These are phyloP conservation scores for Mixornis gularis DNA, from an alignment of 2,113 vertebrate genomes.

Conservation along the genomic window DNA sequence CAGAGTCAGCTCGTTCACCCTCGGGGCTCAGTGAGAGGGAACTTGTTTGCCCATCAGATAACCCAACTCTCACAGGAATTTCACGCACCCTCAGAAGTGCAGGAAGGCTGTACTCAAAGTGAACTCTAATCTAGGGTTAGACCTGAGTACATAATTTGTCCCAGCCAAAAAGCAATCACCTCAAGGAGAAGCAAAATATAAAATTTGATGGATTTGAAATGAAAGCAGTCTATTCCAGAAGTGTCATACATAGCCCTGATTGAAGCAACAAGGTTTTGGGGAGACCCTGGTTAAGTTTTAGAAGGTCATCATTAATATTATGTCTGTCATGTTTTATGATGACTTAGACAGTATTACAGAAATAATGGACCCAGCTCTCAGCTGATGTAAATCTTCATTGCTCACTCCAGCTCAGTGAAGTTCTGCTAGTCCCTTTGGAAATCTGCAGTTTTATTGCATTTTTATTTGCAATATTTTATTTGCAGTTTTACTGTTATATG, in stretches of 20 bases:
- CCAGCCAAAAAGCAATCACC: neutral
- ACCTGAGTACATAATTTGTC: neutral
- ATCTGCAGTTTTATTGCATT: neutral
- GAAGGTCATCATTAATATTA: neutral
- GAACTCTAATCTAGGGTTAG: neutral
- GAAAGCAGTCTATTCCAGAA: neutral
- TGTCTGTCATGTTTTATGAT: neutral
- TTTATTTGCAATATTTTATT: neutral
- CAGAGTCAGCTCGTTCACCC: neutral
- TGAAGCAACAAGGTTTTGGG: neutral
- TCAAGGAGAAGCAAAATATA: slow-evolving; percentile 7
- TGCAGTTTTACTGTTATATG: neutral
- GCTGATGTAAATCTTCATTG: neutral
- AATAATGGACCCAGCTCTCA: neutral
- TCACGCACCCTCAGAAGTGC: accelerated
- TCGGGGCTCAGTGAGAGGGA: neutral
- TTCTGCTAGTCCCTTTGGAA: neutral
- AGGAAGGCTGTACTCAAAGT: neutral
- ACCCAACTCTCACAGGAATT: neutral
- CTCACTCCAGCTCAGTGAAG: neutral
- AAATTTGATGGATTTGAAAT: slow-evolving; percentile 23
- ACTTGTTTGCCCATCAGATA: neutral
- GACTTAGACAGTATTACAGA: neutral
- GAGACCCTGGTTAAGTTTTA: neutral
- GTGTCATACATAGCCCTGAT: neutral